Conservation (phyloP, 2,797 vertebrate genomes). For the Sebastolobus alascanus region DNA sequence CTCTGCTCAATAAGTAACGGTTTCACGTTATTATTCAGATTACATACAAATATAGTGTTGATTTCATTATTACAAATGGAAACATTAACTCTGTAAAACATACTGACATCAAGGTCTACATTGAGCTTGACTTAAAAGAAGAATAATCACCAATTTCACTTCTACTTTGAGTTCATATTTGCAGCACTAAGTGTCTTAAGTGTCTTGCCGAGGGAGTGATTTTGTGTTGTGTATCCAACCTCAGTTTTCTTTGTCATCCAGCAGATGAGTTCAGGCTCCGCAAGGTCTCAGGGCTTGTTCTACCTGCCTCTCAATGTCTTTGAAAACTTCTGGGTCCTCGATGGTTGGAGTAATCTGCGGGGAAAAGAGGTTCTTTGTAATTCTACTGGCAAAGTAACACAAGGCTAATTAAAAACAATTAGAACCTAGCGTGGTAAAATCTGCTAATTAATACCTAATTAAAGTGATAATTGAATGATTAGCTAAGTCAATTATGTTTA, state of each 20-base stretch:
- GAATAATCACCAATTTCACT: not conserved
- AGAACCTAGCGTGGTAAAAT: not conserved
- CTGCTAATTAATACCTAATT: not conserved
- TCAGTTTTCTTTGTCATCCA: not conserved
- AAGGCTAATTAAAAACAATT: not conserved
- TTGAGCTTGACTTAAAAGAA: not conserved
- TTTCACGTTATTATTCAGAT: not conserved
- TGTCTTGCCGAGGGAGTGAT: not conserved
- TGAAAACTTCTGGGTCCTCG: constrained; percentile 92
- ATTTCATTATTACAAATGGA: not conserved
- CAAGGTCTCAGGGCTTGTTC: constrained; percentile 62
- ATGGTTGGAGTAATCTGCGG: constrained; percentile 92
- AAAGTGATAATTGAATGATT: not conserved
- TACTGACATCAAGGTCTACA: not conserved
- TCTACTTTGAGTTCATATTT: not conserved
- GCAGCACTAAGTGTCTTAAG: not conserved
- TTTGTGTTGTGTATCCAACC: not conserved
- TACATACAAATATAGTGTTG: not conserved
- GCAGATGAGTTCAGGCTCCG: constrained; percentile 44
- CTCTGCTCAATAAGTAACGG: not conserved
- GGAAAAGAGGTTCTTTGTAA: not conserved
- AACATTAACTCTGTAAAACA: fast-evolving
- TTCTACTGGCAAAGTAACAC: not conserved
- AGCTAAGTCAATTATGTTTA: not conserved
- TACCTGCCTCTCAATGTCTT: constrained; percentile 88